Evolutionary conservation across 1,140 invertebrate genomes (phyloP), one percentile per base, ranked within the genome.

Genomic region (Littorina saxatilis): DNA sequence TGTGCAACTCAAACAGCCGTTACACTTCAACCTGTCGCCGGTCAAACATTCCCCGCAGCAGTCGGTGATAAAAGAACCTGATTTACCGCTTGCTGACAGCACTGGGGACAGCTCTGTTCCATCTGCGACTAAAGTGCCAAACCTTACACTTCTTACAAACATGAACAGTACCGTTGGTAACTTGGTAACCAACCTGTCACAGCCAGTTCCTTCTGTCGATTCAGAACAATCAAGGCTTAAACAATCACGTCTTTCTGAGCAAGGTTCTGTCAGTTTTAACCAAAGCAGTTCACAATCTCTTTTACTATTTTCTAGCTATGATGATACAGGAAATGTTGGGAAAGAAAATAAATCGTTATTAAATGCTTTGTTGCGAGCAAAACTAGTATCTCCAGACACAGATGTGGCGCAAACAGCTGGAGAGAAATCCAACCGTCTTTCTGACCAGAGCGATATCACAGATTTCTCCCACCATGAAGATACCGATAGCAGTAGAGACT

Each of bases 1-100:
- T 29, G 76, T 78, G 29, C 37, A 78, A 47, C n/a, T 78, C 29
- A 52, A 58, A 43, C 32, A n/a, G 20, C 76, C 76, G 11, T 20
- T 78, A 1, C 76, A 78, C n/a, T 61, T 63, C 58, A 78, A 63
- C 13, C 58, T n/a, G 23, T 23, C 15, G 20, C 11, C 32, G 35
- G 1, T 23, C 15, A 32, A 27, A 40, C 32, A 39, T 37, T 55
- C 35, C 7, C 27, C 32, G 27, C 17, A 17, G 15, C 5, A 47
- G 17, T 75, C 47, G 29, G 23, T 55, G 37, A 11, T 32, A 2
- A 35, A 20, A 23, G 35, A 0, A 23, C 37, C 50, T 23, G 11
- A n/a, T 7, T 7, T 29, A 20, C 15, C 20, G 13, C 13, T 13
- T 7, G 68, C 1, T 1, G 68, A 40, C 23, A 15, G 13, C 20